Evolutionary conservation across 2,797 vertebrate genomes (phyloP), one percentile per base, ranked within the genome.

Genomic region (Leptoclinus maculatus): DNA sequence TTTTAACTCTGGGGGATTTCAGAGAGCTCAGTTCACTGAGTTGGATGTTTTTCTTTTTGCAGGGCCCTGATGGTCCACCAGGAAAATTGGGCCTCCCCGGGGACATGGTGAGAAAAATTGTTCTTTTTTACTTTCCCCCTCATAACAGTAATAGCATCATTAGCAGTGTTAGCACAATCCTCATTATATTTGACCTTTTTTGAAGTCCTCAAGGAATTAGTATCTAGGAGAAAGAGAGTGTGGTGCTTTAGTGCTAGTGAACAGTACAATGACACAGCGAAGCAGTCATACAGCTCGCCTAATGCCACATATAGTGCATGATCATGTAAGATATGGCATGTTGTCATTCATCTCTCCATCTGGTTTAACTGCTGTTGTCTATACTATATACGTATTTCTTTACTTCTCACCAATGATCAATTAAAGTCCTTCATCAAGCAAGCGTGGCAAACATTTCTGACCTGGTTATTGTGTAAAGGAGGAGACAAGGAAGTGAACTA

Each of bases 41-140:
- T 67, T 71, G 69, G 51, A 67, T 90, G 83, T 76, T 89, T 77
- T 83, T n/a, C n/a, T n/a, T 34, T 86, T 74, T 81, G 56, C 91
- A 96, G 95, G 95, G 95, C 58, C 66, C 83, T 29, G 91, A 95
- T 72, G 95, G 95, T 76, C 92, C 93, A 76, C 89, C 89, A 78
- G 95, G 95, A 91, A 94, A 88, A 88, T 43, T 71, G 38, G 95
- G 95, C 39, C 82, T 94, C 81, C 79, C 87, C 38, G 95, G 94
- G 43, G 88, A 93, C 65, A 79, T 62, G 94, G 95, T 95, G 87
- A 79, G 69, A 3, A 69, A 71, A 74, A 56, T 71, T 74, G 14
- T 53, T 14, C 68, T 66, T 34, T 34, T 80, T 80, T 56, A 57
- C 57, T 69, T 76, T 80, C n/a, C 17, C 17, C 21, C 38, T 74